These are phyloP conservation scores for Sarcophaga peregrina DNA, from an alignment of 1,140 invertebrate species.

Conservation along the genomic window DNA sequence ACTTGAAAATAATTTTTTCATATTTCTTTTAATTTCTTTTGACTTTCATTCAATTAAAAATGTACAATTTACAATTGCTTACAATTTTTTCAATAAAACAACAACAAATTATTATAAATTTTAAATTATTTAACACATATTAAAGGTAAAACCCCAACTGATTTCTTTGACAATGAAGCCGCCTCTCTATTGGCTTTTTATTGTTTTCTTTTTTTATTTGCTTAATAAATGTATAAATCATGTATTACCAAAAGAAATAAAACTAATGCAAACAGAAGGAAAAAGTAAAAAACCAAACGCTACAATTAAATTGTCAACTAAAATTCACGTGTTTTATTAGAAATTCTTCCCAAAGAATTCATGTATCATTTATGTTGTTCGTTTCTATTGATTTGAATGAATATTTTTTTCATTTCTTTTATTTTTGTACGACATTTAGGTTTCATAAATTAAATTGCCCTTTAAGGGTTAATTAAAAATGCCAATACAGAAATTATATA, in stretches of 20 bases:
- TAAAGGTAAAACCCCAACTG: background rate
- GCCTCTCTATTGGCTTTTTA: background rate
- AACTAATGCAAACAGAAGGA: background rate
- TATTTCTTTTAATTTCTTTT: background rate
- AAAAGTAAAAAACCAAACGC: background rate
- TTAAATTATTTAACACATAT: background rate
- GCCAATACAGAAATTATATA: background rate
- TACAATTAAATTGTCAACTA: background rate
- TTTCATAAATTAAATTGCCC: constrained; percentile 58
- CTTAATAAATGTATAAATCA: background rate
- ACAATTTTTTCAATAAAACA: constrained; percentile 4
- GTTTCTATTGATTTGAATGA: constrained; percentile 25
- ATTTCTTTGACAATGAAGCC: background rate
- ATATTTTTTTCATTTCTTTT: constrained; percentile 9
- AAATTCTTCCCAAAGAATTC: background rate
- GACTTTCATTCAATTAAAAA: background rate
- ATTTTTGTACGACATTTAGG: background rate
- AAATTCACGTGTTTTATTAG: background rate
- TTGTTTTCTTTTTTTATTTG: background rate
- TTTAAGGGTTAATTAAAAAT: constrained; percentile 61
- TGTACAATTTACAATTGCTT: too few species aligned
- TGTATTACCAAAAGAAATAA: too few species aligned
- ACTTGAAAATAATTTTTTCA: background rate
- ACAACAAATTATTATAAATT: constrained; percentile 4
- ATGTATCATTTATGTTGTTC: background rate